Conservation (phyloP, 23 tunicate genomes). For the Halocynthia roretzi region DNA sequence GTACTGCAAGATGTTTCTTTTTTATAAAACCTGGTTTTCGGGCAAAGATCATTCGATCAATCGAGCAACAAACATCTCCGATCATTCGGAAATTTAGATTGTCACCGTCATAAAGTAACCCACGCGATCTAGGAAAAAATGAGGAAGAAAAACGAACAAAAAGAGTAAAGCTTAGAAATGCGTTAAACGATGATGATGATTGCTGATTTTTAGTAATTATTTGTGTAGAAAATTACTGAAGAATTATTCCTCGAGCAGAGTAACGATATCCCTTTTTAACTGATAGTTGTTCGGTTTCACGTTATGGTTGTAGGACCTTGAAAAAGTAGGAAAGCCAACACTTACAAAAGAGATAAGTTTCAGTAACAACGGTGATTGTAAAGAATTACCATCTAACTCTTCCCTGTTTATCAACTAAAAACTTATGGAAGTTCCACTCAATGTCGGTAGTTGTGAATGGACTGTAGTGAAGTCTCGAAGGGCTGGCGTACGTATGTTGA, state of each 20-base stretch:
- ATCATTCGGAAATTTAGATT: background rate
- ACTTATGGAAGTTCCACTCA: slow-evolving; percentile 91
- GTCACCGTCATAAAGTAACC: slow-evolving; percentile 3
- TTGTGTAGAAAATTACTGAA: background rate
- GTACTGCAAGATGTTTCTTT: background rate
- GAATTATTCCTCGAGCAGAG: slow-evolving; percentile 3
- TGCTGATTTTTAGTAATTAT: background rate
- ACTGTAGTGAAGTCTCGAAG: slow-evolving; percentile 40
- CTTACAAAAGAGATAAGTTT: background rate
- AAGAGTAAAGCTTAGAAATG: background rate
- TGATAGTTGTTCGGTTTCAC: background rate
- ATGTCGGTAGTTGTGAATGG: slow-evolving; percentile 63
- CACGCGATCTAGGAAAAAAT: background rate
- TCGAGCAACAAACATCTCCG: too few species aligned
- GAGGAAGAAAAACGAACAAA: background rate
- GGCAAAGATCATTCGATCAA: background rate
- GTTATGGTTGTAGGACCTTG: slow-evolving; percentile 20
- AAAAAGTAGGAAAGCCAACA: background rate
- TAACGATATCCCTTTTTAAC: slow-evolving; percentile 2
- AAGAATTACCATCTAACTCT: slow-evolving; percentile 33
- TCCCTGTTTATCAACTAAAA: slow-evolving; percentile 64
- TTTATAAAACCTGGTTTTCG: background rate
- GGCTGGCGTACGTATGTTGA: slow-evolving; percentile 7
- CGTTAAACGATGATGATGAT: background rate
- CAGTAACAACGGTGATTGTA: background rate